phyloP scores from a whole-genome alignment of 1,140 invertebrate genomes.

The Metaphire vulgaris region DNA sequence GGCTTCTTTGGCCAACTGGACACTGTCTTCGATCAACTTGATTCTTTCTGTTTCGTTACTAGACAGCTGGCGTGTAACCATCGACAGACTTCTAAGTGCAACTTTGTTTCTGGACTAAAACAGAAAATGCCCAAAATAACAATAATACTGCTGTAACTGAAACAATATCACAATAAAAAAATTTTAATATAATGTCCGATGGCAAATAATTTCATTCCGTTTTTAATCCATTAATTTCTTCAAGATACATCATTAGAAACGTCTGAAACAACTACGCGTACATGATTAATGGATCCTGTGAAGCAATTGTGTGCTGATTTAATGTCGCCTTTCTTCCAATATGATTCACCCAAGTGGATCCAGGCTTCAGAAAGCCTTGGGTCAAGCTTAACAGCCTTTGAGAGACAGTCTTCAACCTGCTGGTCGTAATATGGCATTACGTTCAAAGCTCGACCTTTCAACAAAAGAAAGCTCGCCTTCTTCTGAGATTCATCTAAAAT shows the following conservation, averaged over 20 bases:
- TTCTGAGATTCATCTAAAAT: conserved; percentile 46
- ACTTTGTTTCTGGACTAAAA: conserved; percentile 69
- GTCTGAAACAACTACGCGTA: conserved; percentile 52
- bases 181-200: too few relatives aligned
- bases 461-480: conserved; percentile 65
- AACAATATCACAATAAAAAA: conserved; percentile 34
- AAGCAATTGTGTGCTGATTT: conserved; percentile 78
- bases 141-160: too few relatives aligned
- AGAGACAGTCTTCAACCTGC: conserved; percentile 66
- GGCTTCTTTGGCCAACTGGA: conserved; percentile 75
- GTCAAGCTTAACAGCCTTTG: conserved; percentile 77
- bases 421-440: conserved; percentile 63
- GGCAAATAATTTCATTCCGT: too few relatives aligned
- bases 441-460: conserved; percentile 71
- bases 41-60: conserved; percentile 57
- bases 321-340: conserved; percentile 78
- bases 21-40: conserved; percentile 64
- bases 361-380: conserved; percentile 74
- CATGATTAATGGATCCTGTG: conserved; percentile 70
- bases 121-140: conserved; percentile 28
- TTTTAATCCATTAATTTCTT: too few relatives aligned
- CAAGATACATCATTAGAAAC: too few relatives aligned
- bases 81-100: conserved; percentile 74
- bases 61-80: conserved; percentile 67
- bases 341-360: conserved; percentile 83